These are phyloP conservation scores for Cataglyphis albicans DNA, from an alignment of 2,888 invertebrate species.

Conservation along the genomic window DNA sequence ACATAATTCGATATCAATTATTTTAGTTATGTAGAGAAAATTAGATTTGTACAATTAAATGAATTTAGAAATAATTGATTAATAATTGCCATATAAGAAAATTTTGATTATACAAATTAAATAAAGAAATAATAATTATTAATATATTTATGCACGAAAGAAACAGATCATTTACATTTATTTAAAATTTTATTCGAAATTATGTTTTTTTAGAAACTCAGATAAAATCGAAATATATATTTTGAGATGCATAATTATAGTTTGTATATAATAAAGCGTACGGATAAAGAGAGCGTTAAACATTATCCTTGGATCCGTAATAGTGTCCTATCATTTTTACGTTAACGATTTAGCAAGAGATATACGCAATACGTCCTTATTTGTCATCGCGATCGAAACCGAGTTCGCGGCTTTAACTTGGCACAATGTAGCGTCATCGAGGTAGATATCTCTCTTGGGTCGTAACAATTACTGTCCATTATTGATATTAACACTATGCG, in stretches of 20 bases:
- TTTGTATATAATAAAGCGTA: neutral
- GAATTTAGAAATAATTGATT: neutral
- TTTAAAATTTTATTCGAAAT: neutral
- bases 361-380: neutral
- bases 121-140: neutral
- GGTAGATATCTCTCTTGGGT: conserved; percentile 20
- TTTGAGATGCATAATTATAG: neutral
- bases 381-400: neutral
- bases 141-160: neutral
- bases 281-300: neutral
- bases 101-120: conserved; percentile 4
- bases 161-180: neutral
- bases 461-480: conserved; percentile 31
- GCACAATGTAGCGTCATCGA: neutral
- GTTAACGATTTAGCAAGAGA: conserved; percentile 1
- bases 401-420: conserved; percentile 11
- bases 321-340: neutral
- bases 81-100: neutral
- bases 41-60: neutral
- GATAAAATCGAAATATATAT: neutral
- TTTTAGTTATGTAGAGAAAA: conserved; percentile 1
- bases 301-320: neutral
- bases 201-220: neutral
- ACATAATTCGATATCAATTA: neutral
- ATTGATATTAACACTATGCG: conserved; percentile 42